Evolutionary conservation across 2,797 vertebrate species (phyloP).

Genomic region (Echeneis naucrates): DNA sequence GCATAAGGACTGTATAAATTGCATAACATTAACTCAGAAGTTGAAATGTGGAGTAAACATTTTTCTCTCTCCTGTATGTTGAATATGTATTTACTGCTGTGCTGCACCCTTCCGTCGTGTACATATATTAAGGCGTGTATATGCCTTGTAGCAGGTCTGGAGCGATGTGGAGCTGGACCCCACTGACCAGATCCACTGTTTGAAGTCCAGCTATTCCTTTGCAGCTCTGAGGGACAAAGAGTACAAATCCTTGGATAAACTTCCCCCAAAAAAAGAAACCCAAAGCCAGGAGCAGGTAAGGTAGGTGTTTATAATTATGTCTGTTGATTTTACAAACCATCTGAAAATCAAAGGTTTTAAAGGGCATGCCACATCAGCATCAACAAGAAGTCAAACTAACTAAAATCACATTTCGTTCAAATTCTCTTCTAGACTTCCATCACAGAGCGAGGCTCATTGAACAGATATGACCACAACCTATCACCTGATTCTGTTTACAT

Average conservation of each 20-base stretch:
- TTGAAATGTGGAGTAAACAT: background rate
- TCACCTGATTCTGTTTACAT: constrained; percentile 67
- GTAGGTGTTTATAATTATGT: constrained; percentile 35
- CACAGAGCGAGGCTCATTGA: constrained; percentile 49
- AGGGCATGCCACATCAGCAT: background rate
- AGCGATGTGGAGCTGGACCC: constrained; percentile 82
- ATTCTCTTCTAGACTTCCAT: constrained; percentile 47
- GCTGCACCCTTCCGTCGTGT: background rate
- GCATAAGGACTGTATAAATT: background rate
- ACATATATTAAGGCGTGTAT: background rate
- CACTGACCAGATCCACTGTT: constrained; percentile 52
- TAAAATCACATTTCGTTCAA: constrained; percentile 1
- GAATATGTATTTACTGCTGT: background rate
- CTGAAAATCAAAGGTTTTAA: background rate
- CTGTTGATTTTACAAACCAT: background rate
- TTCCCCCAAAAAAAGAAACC: constrained; percentile 43
- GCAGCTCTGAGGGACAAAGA: constrained; percentile 62
- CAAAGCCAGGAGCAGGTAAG: constrained; percentile 68
- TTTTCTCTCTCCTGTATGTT: background rate
- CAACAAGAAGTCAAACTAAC: background rate
- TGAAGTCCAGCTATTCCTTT: constrained; percentile 62
- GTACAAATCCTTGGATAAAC: constrained; percentile 34
- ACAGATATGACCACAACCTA: constrained; percentile 36
- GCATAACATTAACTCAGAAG: background rate
- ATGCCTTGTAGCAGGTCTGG: constrained; percentile 71